These are phyloP conservation scores for Aegithalos caudatus DNA, from an alignment of 2,113 vertebrate species.

Conservation along the genomic window DNA sequence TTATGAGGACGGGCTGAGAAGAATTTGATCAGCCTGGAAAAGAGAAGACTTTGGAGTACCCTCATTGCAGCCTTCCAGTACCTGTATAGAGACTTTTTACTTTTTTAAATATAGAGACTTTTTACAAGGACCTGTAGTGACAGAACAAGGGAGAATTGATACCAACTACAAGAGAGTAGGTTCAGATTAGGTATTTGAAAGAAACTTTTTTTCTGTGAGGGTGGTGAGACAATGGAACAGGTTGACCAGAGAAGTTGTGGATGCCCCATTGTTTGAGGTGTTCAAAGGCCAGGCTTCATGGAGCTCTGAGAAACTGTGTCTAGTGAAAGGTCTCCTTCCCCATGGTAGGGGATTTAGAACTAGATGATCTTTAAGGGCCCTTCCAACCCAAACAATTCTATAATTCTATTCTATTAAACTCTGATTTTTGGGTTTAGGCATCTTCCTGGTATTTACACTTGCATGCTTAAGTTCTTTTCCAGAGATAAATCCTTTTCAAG, in stretches of 20 bases:
- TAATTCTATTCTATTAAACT: background rate
- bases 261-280: background rate
- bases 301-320: background rate
- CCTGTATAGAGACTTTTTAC: background rate
- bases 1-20: background rate
- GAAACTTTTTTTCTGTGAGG: background rate
- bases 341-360: background rate
- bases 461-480: background rate
- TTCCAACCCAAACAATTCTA: background rate
- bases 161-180: background rate
- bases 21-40: background rate
- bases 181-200: background rate
- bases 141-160: background rate
- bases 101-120: too few relatives aligned
- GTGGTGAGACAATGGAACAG: background rate
- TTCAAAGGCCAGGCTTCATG: background rate
- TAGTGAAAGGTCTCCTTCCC: background rate
- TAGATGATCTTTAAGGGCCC: background rate
- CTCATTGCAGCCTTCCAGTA: background rate
- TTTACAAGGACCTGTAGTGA: background rate
- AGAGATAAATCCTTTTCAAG: background rate
- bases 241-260: background rate
- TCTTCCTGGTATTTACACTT: background rate
- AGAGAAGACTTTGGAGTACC: background rate
- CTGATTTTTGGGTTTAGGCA: background rate